These are phyloP conservation scores for Leptinotarsa peninsularis DNA, from an alignment of 2,888 invertebrate species.

Conservation along the genomic window DNA sequence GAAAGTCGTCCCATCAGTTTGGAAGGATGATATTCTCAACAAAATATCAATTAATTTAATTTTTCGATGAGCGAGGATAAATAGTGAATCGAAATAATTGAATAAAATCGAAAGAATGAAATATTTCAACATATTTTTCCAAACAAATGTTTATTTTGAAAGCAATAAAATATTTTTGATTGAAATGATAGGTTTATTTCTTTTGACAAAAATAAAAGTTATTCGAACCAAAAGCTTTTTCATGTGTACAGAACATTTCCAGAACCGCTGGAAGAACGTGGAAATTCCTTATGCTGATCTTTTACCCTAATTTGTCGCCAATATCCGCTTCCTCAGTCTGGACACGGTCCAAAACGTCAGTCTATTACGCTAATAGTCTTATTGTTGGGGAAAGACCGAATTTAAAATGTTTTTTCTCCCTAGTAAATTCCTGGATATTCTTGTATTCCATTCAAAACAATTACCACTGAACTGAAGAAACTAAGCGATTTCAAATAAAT, in stretches of 20 bases:
- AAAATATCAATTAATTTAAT: too few relatives aligned
- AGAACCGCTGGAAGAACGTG: constrained; percentile 50
- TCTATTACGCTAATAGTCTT: constrained; percentile 67
- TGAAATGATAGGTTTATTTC: too few relatives aligned
- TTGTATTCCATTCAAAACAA: constrained; percentile 48
- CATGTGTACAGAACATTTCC: constrained; percentile 42
- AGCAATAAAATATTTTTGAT: too few relatives aligned
- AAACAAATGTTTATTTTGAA: too few relatives aligned
- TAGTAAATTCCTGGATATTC: constrained; percentile 45
- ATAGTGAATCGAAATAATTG: too few relatives aligned
- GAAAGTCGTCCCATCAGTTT: too few relatives aligned
- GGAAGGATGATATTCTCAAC: too few relatives aligned
- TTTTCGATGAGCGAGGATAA: too few relatives aligned
- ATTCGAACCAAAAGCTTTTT: background rate
- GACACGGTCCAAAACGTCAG: constrained; percentile 65
- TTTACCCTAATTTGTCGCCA: constrained; percentile 67
- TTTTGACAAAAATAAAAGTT: too few relatives aligned
- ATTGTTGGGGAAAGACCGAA: constrained; percentile 63
- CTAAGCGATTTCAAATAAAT: constrained; percentile 28
- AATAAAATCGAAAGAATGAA: too few relatives aligned
- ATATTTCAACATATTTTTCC: too few relatives aligned
- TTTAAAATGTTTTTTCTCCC: constrained; percentile 60
- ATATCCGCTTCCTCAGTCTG: constrained; percentile 64
- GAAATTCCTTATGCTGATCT: constrained; percentile 62
- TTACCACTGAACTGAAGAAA: constrained; percentile 35